These are phyloP conservation scores for Circaetus cinerascens DNA, from an alignment of 2,113 vertebrate genomes.

Conservation along the genomic window DNA sequence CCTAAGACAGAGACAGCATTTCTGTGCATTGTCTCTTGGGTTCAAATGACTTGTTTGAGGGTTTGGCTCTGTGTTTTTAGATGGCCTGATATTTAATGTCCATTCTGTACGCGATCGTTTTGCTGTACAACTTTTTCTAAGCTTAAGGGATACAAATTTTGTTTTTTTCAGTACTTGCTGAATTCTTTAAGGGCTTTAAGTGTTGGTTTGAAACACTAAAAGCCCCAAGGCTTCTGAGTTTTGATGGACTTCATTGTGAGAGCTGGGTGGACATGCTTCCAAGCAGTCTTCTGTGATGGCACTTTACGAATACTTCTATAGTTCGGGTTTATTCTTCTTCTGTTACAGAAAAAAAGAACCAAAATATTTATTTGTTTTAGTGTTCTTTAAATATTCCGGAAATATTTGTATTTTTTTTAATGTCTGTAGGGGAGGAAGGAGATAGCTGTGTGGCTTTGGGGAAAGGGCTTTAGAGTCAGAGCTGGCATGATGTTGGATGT, in stretches of 20 bases:
- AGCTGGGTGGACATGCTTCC: not conserved
- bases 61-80: not conserved
- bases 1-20: not conserved
- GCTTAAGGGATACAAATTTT: not conserved
- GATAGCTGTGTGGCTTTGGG: not conserved
- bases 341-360: not conserved
- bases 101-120: accelerated
- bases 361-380: not conserved
- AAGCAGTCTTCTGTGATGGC: not conserved
- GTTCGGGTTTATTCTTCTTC: not conserved
- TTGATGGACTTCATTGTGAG: not conserved
- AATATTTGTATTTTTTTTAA: not conserved
- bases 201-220: not conserved
- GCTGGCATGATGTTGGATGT: not conserved
- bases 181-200: not conserved
- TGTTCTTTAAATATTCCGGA: not conserved
- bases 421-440: not conserved
- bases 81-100: not conserved
- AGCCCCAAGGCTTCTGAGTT: not conserved
- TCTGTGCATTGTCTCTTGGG: not conserved
- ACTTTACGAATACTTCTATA: accelerated
- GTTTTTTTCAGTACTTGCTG: not conserved
- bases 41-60: not conserved
- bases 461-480: not conserved
- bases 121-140: not conserved